phyloP scores from a whole-genome alignment of 2,113 vertebrate genomes.

The Hylia prasina region DNA sequence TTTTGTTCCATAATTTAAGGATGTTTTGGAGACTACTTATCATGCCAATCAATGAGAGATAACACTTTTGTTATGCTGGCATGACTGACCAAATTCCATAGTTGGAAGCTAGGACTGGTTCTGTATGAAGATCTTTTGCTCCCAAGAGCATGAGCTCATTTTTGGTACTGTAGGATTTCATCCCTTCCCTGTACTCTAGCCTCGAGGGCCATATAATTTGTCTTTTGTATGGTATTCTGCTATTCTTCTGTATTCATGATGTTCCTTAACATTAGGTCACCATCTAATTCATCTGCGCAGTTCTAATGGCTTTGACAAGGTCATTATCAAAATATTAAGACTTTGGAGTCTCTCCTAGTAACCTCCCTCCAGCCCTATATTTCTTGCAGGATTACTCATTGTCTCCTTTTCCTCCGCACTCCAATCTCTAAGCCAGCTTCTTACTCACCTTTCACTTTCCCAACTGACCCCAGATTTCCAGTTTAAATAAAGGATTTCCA shows the following conservation, averaged over 20 bases:
- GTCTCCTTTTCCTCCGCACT: constrained; percentile 23
- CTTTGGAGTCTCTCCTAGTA: constrained; percentile 32
- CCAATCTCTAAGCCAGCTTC: constrained; percentile 14
- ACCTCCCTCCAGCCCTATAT: not conserved
- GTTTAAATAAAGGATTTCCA: constrained; percentile 1
- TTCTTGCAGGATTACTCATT: constrained; percentile 52
- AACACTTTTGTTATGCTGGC: not conserved
- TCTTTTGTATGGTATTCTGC: not conserved
- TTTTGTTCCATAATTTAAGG: not conserved
- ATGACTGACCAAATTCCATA: not conserved
- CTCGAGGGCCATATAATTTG: not conserved
- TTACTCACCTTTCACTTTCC: constrained; percentile 43
- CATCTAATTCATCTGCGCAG: constrained; percentile 16
- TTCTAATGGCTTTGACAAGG: constrained; percentile 34
- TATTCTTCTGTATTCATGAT: not conserved
- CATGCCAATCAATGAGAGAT: not conserved
- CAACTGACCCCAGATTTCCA: not conserved
- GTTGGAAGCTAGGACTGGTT: not conserved
- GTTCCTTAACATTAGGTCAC: constrained; percentile 36
- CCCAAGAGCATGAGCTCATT: not conserved
- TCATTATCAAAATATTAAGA: constrained; percentile 52
- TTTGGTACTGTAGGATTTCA: not conserved
- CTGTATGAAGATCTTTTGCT: not conserved
- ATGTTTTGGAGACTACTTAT: not conserved
- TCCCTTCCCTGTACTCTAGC: not conserved